Evolutionary conservation across 2,888 invertebrate genomes (phyloP), one percentile per base, ranked within the genome.

Genomic region (Deilephila elpenor): DNA sequence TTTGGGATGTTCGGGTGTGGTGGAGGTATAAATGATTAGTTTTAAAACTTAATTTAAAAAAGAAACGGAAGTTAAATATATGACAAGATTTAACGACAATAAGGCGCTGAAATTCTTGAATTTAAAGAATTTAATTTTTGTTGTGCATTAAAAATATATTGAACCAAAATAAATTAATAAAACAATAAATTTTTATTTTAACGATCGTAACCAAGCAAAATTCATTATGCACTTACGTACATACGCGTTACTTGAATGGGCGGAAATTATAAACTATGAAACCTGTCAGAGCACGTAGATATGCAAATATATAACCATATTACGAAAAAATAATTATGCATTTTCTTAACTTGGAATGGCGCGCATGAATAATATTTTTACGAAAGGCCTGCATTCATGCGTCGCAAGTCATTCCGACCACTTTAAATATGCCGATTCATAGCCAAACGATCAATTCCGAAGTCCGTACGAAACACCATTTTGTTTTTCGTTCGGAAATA

Each of bases 401-500:
- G 75, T 59, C 59, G 14, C 29, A 72, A 73, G 75, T 71, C 73
- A 75, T 29, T 34, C 53, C 20, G 34, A 61, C 51, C 5, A 34
- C 59, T 73, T 73, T 61, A 75, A 75, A 74, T 75, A 74, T 72
- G 73, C 73, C 71, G 59, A 73, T 71, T 74, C 75, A 75, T 73
- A 75, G 70, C 73, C 71, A 73, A 75, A 71, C 71, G 74, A 73
- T 73, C 73, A 73, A 73, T 71, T 71, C 32, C 61, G 34, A 73
- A 73, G 74, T 74, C 72, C 75, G 74, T 77, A 71, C 74, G 75
- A 75, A 59, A 75, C 73, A 70, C 71, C 78, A 77, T 78, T 82
- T 80, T 77, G 29, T 44, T 61, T 72, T 73, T 62, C 70, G 37
- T 61, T 61, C 44, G 70, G 32, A 60, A 70, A 73, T 70, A 60